These are phyloP conservation scores for Notoglanidium macrostoma DNA, from an alignment of 2,797 vertebrate genomes.

Conservation along the genomic window DNA sequence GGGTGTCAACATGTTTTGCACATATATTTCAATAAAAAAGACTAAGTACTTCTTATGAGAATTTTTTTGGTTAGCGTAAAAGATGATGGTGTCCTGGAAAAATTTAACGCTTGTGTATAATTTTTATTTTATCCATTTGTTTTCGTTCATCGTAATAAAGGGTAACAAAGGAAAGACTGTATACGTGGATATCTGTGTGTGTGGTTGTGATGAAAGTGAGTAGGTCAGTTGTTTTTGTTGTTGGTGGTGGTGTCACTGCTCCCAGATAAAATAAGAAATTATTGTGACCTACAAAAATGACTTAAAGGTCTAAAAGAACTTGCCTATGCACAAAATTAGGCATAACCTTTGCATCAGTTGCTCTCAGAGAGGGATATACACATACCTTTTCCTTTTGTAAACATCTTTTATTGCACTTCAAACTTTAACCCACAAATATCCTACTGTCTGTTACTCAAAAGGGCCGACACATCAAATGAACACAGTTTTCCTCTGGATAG, in stretches of 20 bases:
- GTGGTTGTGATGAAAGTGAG: background rate
- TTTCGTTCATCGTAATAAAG: background rate
- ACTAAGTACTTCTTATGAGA: background rate
- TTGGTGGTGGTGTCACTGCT: background rate
- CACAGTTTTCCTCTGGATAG: background rate
- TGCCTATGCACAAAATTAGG: background rate
- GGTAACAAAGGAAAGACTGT: background rate
- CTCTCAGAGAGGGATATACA: background rate
- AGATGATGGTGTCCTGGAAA: background rate
- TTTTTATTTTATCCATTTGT: background rate
- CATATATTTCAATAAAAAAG: background rate
- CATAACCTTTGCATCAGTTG: background rate
- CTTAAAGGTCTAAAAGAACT: slow-evolving; percentile 13
- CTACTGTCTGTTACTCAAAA: background rate
- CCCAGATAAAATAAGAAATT: background rate
- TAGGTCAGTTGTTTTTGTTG: background rate
- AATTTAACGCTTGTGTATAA: background rate
- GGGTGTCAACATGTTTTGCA: background rate
- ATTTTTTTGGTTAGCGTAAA: background rate
- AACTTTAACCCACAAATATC: background rate
- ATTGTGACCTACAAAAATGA: slow-evolving; percentile 20
- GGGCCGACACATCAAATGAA: background rate
- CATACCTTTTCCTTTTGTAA: background rate
- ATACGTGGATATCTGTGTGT: background rate
- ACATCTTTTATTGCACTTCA: background rate